Conservation (phyloP, 2,888 invertebrate genomes). For the Eilema depressum region DNA sequence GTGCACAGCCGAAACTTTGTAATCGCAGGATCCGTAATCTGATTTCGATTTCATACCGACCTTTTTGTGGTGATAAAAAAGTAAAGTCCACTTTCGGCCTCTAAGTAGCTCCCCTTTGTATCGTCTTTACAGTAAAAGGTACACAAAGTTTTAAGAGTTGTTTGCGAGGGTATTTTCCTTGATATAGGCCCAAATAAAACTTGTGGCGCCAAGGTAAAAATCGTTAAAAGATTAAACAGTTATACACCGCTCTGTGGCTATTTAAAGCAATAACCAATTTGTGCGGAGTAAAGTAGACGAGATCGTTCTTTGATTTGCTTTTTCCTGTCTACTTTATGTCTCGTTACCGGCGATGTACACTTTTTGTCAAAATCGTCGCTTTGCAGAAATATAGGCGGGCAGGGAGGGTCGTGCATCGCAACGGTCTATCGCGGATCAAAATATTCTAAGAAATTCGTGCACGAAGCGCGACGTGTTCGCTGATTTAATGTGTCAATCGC, state of each 20-base stretch:
- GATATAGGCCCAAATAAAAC: conserved; percentile 57
- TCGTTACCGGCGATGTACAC: conserved; percentile 44
- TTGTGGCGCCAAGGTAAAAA: conserved; percentile 52
- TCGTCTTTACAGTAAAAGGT: conserved; percentile 63
- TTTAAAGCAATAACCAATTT: conserved; percentile 47
- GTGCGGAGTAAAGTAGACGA: conserved; percentile 29
- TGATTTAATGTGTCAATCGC: conserved; percentile 76
- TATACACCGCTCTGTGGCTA: conserved; percentile 30
- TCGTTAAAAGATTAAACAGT: conserved; percentile 40
- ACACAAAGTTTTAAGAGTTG: conserved; percentile 62
- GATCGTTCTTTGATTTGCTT: conserved; percentile 48
- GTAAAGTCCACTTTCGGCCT: conserved; percentile 67
- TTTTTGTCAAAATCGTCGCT: conserved; percentile 67
- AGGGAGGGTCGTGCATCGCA: conserved; percentile 51
- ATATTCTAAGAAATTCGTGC: conserved; percentile 56
- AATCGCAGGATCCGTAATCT: conserved; percentile 79
- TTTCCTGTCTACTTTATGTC: conserved; percentile 49
- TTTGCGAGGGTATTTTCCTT: conserved; percentile 59
- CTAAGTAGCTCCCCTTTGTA: conserved; percentile 66
- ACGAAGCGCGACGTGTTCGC: conserved; percentile 65
- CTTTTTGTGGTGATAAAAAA: conserved; percentile 80
- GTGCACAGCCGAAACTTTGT: conserved; percentile 73
- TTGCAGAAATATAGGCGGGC: conserved; percentile 59
- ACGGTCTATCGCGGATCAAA: conserved; percentile 42
- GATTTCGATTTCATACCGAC: conserved; percentile 78